phyloP scores from a whole-genome alignment of 2,888 invertebrate genomes.

The Morinoia aosen region DNA sequence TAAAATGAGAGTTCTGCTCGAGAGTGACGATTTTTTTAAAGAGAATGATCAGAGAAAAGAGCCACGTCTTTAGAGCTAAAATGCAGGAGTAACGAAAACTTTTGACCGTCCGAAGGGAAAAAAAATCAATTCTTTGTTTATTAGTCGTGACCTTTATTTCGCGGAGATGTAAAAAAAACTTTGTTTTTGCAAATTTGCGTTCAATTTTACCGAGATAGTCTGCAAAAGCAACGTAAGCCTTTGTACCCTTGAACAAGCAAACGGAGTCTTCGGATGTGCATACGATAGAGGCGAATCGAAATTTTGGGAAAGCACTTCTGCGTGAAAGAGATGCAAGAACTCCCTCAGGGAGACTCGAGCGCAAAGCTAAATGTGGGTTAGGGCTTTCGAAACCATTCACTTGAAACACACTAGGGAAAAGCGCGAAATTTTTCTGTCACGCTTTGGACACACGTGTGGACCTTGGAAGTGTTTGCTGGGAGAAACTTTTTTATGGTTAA shows the following conservation, averaged over 20 bases:
- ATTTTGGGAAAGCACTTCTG: neutral
- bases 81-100: neutral
- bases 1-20: neutral
- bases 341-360: neutral
- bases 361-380: neutral
- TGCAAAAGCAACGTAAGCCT: neutral
- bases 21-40: neutral
- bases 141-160: neutral
- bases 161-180: neutral
- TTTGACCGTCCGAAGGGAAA: neutral
- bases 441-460: neutral
- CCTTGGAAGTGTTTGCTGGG: neutral
- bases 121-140: neutral
- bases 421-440: slow-evolving; percentile 17
- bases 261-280: neutral
- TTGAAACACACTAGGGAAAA: neutral
- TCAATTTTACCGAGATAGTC: neutral
- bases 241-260: neutral
- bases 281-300: neutral
- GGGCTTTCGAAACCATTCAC: slow-evolving; percentile 17
- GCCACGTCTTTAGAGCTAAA: neutral
- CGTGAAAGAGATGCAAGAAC: neutral
- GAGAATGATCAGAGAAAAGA: neutral
- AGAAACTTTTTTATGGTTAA: neutral
- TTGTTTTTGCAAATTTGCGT: neutral